A percentile compares a stretch with the other conserved stretches of the same genome.
Evolutionary conservation across 1,140 invertebrate genomes (phyloP).

Genomic region (Pomacea maculata): DNA sequence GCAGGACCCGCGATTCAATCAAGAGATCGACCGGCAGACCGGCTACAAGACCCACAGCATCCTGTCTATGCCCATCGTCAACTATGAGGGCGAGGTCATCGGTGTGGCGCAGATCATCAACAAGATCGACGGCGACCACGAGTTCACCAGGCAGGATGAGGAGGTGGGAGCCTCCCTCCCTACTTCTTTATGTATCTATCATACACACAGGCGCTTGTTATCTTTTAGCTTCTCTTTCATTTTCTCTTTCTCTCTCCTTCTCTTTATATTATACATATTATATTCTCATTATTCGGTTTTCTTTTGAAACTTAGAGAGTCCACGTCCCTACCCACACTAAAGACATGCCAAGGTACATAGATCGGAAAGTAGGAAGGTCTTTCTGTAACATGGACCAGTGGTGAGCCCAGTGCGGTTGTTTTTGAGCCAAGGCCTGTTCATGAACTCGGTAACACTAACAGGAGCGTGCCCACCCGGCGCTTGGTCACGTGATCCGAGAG

Average conservation of each 20-base stretch:
- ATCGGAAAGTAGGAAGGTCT: too few species aligned
- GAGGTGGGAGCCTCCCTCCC: slow-evolving; percentile 32
- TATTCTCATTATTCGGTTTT: background rate
- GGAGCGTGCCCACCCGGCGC: too few species aligned
- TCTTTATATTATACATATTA: background rate
- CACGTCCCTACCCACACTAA: background rate
- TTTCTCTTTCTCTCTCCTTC: background rate
- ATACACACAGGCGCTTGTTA: background rate
- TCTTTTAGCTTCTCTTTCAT: background rate
- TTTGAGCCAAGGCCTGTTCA: background rate
- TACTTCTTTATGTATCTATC: background rate
- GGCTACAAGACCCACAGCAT: slow-evolving; percentile 92
- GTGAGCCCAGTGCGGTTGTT: background rate
- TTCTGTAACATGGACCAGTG: background rate
- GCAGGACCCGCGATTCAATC: slow-evolving; percentile 78
- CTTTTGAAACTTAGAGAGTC: background rate
- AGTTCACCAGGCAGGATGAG: slow-evolving; percentile 56
- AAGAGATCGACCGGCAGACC: slow-evolving; percentile 88
- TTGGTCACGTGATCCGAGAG: too few species aligned
- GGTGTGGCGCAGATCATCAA: slow-evolving; percentile 98
- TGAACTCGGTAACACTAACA: background rate
- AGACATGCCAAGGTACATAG: too few species aligned
- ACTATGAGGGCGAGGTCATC: slow-evolving; percentile 94
- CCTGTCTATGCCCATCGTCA: slow-evolving; percentile 94
- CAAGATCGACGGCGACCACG: slow-evolving; percentile 70